Percentiles rank a stretch among this genome's conserved stretches.
phyloP scores from a whole-genome alignment of 2,113 vertebrate genomes.

The Sceloporus tristichus region DNA sequence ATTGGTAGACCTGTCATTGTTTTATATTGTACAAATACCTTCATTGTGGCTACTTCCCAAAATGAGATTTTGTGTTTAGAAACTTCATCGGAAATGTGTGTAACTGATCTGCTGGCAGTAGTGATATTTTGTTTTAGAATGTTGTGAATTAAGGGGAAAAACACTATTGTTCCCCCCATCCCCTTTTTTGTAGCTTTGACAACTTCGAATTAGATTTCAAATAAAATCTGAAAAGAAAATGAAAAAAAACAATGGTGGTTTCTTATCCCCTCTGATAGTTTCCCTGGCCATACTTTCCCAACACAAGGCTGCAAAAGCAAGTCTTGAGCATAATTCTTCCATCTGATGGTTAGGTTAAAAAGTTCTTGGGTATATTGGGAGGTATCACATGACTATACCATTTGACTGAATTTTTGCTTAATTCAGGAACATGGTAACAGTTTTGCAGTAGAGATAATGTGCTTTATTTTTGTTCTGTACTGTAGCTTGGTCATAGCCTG shows the following conservation, averaged over 20 bases:
- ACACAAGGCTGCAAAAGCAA: constrained; percentile 62
- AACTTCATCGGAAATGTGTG: constrained; percentile 83
- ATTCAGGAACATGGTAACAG: constrained; percentile 39
- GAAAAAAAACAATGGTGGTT: constrained; percentile 72
- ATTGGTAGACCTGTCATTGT: constrained; percentile 85
- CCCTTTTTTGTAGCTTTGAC: constrained; percentile 86
- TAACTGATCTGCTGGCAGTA: constrained; percentile 86
- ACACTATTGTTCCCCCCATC: constrained; percentile 76
- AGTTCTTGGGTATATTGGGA: constrained; percentile 28
- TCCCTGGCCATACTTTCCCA: constrained; percentile 54
- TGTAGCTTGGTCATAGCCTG: neutral
- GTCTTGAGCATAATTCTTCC: constrained; percentile 52
- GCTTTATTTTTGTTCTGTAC: constrained; percentile 15
- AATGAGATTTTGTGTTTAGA: constrained; percentile 83
- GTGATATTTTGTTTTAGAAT: constrained; percentile 85
- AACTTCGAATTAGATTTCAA: constrained; percentile 88
- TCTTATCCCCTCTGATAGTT: constrained; percentile 63
- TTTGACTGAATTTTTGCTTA: constrained; percentile 13
- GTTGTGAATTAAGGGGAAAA: constrained; percentile 83
- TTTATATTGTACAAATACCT: constrained; percentile 89
- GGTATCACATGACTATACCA: neutral
- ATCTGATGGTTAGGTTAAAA: constrained; percentile 7
- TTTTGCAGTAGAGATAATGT: constrained; percentile 29
- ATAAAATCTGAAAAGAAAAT: constrained; percentile 88
- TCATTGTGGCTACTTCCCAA: constrained; percentile 82